A percentile compares a stretch with the other conserved stretches of the same genome.
Evolutionary conservation across 2,797 vertebrate genomes (phyloP).

Genomic region (Mastacembelus armatus): DNA sequence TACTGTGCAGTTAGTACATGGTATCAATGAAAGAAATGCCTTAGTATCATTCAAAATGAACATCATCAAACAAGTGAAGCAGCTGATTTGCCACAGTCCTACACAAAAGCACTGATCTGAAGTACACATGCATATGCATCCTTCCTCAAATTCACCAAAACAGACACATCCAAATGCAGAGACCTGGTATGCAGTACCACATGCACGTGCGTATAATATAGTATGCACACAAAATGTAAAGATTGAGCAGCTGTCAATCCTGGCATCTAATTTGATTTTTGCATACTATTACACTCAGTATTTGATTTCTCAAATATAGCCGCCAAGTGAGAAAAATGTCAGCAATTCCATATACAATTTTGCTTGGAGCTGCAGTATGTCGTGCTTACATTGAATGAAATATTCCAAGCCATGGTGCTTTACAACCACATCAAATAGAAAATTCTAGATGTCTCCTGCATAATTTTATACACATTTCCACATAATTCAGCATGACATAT

Average conservation of each 20-base stretch:
- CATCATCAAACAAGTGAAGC: not conserved
- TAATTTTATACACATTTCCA: conserved; percentile 38
- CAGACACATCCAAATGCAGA: not conserved
- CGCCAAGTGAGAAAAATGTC: conserved; percentile 36
- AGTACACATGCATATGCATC: not conserved
- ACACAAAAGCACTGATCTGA: not conserved
- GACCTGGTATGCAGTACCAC: not conserved
- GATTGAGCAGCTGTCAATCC: conserved; percentile 19
- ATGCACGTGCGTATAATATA: not conserved
- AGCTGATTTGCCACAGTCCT: not conserved
- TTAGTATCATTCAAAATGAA: not conserved
- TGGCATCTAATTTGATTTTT: conserved; percentile 30
- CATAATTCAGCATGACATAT: conserved; percentile 38
- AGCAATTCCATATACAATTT: conserved; percentile 10
- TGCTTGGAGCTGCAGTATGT: conserved; percentile 31
- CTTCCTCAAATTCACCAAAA: not conserved
- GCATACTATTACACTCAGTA: conserved; percentile 17
- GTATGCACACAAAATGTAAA: conserved; percentile 11
- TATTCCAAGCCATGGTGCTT: conserved; percentile 28
- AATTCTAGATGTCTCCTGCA: conserved; percentile 34
- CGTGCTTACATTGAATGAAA: conserved; percentile 26
- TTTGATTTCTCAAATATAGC: conserved; percentile 46
- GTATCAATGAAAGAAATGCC: not conserved
- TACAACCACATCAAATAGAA: conserved; percentile 45
- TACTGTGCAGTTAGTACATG: not conserved